Percentiles rank a stretch among this genome's conserved stretches.
Conservation (phyloP, 2,797 vertebrate species). For the Tenualosa thibaudeaui region DNA sequence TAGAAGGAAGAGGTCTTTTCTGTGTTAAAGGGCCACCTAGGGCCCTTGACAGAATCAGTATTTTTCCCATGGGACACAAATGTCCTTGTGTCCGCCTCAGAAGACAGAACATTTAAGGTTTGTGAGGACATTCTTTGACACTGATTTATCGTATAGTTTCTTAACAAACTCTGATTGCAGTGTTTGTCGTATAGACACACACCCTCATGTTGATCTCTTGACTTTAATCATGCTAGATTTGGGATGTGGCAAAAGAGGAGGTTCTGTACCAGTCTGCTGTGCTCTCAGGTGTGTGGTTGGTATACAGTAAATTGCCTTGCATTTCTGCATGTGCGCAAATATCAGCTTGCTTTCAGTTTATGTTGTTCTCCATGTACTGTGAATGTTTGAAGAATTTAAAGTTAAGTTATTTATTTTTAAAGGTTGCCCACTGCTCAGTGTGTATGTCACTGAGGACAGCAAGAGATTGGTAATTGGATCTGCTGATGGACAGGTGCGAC, state of each 20-base stretch:
- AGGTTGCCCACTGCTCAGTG: constrained; percentile 83
- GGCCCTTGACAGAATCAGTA: constrained; percentile 80
- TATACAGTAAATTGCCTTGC: neutral
- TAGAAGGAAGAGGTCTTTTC: constrained; percentile 64
- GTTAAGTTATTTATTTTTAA: constrained; percentile 21
- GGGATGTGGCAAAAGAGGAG: constrained; percentile 72
- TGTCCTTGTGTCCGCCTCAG: constrained; percentile 81
- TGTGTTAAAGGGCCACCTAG: constrained; percentile 76
- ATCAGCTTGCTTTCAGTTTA: neutral
- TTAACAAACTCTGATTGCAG: neutral
- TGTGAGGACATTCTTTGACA: neutral
- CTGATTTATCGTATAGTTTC: neutral
- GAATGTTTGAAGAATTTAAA: neutral
- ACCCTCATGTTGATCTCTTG: neutral
- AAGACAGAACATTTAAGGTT: constrained; percentile 90
- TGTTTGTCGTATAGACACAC: neutral
- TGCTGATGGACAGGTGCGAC: constrained; percentile 81
- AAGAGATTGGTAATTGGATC: constrained; percentile 80
- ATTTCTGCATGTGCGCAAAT: neutral
- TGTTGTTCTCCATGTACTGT: neutral
- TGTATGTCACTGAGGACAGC: constrained; percentile 71
- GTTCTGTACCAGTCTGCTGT: constrained; percentile 81
- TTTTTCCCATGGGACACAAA: constrained; percentile 82
- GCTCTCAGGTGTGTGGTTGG: constrained; percentile 78
- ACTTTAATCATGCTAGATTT: constrained; percentile 73